Evolutionary conservation across 2,888 invertebrate species (phyloP).

Genomic region (Beris chalybata): DNA sequence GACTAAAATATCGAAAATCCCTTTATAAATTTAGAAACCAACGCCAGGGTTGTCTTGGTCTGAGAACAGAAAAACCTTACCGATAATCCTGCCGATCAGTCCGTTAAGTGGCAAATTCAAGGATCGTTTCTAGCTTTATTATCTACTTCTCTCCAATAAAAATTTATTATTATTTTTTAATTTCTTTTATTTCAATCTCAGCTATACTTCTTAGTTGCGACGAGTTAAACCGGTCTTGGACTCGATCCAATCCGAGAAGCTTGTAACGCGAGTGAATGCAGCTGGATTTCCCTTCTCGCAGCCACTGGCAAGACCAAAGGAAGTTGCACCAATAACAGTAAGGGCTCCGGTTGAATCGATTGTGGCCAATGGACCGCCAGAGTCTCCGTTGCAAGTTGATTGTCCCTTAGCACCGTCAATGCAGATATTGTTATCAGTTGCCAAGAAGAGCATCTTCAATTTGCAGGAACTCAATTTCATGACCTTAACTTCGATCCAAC

Average conservation of each 20-base stretch:
- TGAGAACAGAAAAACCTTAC: too few relatives aligned
- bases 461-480: conserved; percentile 8
- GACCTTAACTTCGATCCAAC: conserved; percentile 12
- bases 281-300: conserved; percentile 34
- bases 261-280: conserved; percentile 31
- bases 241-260: conserved; percentile 31
- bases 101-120: too few relatives aligned
- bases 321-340: conserved; percentile 31
- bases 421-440: conserved; percentile 46
- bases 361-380: conserved; percentile 47
- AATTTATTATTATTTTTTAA: too few relatives aligned
- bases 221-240: conserved; percentile 1
- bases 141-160: too few relatives aligned
- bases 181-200: too few relatives aligned
- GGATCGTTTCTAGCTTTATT: too few relatives aligned
- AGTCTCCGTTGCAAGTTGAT: conserved; percentile 51
- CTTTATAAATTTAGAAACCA: too few relatives aligned
- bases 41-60: too few relatives aligned
- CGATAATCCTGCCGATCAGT: too few relatives aligned
- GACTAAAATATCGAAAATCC: too few relatives aligned
- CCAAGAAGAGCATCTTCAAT: background rate
- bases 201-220: conserved; percentile 20
- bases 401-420: conserved; percentile 45
- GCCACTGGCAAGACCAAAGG: conserved; percentile 30
- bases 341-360: conserved; percentile 23